Evolutionary conservation across 2,113 vertebrate genomes (phyloP).

Genomic region (Diphyllodes magnificus): DNA sequence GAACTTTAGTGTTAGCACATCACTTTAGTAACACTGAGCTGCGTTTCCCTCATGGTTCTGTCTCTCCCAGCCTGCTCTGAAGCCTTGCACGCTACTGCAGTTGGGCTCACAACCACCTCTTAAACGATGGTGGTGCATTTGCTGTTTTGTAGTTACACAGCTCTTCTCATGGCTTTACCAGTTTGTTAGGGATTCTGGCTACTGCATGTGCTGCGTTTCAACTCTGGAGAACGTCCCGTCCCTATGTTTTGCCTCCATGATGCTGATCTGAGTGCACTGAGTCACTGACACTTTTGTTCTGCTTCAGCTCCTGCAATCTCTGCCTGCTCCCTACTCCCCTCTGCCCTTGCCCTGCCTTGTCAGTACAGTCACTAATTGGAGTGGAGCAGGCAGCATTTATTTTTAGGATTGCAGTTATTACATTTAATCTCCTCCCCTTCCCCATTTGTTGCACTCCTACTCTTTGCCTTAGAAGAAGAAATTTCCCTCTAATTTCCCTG

Average conservation of each 20-base stretch:
- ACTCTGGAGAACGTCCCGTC: background rate
- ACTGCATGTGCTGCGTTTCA: background rate
- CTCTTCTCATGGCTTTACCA: background rate
- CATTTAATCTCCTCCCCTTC: background rate
- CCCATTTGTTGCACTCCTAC: slow-evolving; percentile 39
- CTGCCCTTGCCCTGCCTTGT: background rate
- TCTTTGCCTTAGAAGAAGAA: slow-evolving; percentile 16
- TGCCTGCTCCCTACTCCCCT: background rate
- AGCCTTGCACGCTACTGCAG: background rate
- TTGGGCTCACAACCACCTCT: background rate
- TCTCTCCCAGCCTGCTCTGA: background rate
- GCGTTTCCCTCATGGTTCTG: background rate
- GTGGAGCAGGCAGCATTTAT: slow-evolving; percentile 20
- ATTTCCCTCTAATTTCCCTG: slow-evolving; percentile 5
- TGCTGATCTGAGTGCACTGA: background rate
- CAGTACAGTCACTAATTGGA: background rate
- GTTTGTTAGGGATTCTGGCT: background rate
- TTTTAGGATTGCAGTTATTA: slow-evolving; percentile 44
- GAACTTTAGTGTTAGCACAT: background rate
- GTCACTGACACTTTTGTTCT: background rate
- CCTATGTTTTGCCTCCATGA: background rate
- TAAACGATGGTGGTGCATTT: background rate
- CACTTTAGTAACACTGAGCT: background rate
- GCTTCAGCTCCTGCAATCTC: background rate
- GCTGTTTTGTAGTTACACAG: background rate